phyloP scores from a whole-genome alignment of 2,888 invertebrate genomes.

The Mellilla xanthometata region DNA sequence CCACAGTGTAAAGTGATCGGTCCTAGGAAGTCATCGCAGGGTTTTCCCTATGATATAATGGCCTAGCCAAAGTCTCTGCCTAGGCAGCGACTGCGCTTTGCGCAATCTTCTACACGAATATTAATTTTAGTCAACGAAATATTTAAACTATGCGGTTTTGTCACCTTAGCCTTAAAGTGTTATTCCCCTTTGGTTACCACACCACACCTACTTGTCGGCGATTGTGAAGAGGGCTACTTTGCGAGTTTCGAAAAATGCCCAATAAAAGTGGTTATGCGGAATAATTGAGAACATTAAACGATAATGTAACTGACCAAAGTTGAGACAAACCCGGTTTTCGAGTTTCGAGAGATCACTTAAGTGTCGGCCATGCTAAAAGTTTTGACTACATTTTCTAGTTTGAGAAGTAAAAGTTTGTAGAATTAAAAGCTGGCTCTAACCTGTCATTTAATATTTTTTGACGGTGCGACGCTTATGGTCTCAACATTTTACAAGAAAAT shows the following conservation, averaged over 20 bases:
- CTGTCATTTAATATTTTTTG: no score
- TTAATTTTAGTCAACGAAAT: slow-evolving; percentile 31
- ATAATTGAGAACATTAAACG: not conserved
- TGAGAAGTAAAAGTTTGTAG: no score
- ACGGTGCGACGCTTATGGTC: no score
- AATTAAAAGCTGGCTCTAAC: no score
- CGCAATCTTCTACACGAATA: slow-evolving; percentile 36
- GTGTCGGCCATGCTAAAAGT: no score
- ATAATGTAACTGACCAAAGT: not conserved
- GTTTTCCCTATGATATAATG: slow-evolving; percentile 37
- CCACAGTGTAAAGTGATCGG: not conserved
- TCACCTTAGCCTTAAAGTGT: slow-evolving; percentile 22
- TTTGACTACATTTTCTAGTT: no score
- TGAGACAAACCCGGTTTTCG: no score
- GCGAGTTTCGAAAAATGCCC: slow-evolving; percentile 14
- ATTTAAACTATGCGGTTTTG: slow-evolving; percentile 22
- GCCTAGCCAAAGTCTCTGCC: slow-evolving; percentile 21
- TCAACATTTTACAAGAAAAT: no score
- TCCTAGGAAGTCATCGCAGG: slow-evolving; percentile 14
- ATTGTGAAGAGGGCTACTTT: slow-evolving; percentile 17
- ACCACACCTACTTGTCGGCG: slow-evolving; percentile 14
- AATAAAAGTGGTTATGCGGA: not conserved
- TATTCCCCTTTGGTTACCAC: slow-evolving; percentile 23
- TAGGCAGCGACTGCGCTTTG: slow-evolving; percentile 25
- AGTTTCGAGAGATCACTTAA: no score